Percentiles rank a stretch among this genome's conserved stretches.
Evolutionary conservation across 1,140 invertebrate genomes (phyloP).

Genomic region (Ostrea edulis): DNA sequence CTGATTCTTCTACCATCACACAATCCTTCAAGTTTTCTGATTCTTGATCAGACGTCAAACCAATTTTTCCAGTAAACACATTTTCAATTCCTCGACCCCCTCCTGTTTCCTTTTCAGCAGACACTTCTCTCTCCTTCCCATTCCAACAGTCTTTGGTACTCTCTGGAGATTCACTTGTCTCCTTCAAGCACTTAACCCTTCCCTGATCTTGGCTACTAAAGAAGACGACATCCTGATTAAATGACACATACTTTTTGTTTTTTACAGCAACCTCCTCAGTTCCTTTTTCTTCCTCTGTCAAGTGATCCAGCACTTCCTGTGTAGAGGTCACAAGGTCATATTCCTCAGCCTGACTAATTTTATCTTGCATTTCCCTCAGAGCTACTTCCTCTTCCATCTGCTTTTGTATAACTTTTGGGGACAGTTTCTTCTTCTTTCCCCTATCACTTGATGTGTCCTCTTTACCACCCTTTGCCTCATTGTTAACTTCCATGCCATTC

Average conservation of each 20-base stretch:
- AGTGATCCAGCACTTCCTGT: conserved; percentile 63
- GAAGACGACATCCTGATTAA: background rate
- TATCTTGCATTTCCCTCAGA: conserved; percentile 58
- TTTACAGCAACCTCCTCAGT: background rate
- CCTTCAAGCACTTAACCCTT: background rate
- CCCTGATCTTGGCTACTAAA: background rate
- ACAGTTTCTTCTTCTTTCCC: conserved; percentile 40
- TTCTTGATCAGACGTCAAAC: background rate
- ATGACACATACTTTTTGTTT: background rate
- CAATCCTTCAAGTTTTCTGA: background rate
- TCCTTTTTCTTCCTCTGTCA: conserved; percentile 42
- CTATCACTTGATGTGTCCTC: background rate
- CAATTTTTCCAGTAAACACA: background rate
- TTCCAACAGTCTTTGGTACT: background rate
- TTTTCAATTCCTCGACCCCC: background rate
- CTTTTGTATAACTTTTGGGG: conserved; percentile 18
- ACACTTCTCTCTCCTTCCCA: background rate
- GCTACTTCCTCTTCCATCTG: conserved; percentile 42
- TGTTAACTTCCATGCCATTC: background rate
- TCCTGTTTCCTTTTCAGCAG: background rate
- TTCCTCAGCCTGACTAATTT: conserved; percentile 69
- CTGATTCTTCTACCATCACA: background rate
- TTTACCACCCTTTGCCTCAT: background rate
- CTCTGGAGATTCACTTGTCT: background rate
- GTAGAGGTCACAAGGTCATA: conserved; percentile 71